phyloP scores from a whole-genome alignment of 2,888 invertebrate species.

The Diadromus collaris region DNA sequence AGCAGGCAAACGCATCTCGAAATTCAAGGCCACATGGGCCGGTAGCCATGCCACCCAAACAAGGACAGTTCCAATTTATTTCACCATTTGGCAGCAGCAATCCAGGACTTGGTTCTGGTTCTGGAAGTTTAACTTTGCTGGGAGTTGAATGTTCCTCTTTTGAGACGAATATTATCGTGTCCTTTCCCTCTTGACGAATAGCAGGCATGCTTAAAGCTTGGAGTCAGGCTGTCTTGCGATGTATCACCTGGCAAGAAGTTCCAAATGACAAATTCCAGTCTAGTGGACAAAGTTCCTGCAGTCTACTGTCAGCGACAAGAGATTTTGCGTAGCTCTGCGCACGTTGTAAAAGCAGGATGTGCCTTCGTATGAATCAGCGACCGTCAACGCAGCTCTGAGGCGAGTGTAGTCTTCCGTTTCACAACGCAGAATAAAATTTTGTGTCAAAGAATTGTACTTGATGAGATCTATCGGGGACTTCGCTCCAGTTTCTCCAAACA shows the following conservation, averaged over 20 bases:
- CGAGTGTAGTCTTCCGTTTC: constrained; percentile 82
- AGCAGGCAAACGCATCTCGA: constrained; percentile 96
- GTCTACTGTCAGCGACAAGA: constrained; percentile 75
- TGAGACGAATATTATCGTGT: constrained; percentile 91
- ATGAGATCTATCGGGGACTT: constrained; percentile 82
- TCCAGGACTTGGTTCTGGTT: constrained; percentile 89
- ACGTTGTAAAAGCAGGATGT: constrained; percentile 82
- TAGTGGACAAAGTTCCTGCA: constrained; percentile 74
- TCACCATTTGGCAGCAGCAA: constrained; percentile 92
- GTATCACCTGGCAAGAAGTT: neutral
- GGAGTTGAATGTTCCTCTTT: constrained; percentile 90
- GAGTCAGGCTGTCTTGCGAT: too few species aligned
- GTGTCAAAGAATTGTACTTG: constrained; percentile 80
- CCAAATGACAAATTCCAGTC: neutral
- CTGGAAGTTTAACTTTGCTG: constrained; percentile 86
- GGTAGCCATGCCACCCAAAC: constrained; percentile 98
- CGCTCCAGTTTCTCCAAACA: constrained; percentile 84
- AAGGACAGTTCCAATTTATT: constrained; percentile 99
- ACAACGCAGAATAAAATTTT: constrained; percentile 82
- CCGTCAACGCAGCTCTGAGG: constrained; percentile 82
- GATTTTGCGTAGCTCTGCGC: constrained; percentile 81
- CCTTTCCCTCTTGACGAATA: constrained; percentile 84
- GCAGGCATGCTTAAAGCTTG: constrained; percentile 69
- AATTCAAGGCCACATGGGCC: constrained; percentile 98
- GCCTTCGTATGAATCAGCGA: constrained; percentile 81